These are phyloP conservation scores for Burhinus oedicnemus DNA, from an alignment of 2,113 vertebrate species.

Conservation along the genomic window DNA sequence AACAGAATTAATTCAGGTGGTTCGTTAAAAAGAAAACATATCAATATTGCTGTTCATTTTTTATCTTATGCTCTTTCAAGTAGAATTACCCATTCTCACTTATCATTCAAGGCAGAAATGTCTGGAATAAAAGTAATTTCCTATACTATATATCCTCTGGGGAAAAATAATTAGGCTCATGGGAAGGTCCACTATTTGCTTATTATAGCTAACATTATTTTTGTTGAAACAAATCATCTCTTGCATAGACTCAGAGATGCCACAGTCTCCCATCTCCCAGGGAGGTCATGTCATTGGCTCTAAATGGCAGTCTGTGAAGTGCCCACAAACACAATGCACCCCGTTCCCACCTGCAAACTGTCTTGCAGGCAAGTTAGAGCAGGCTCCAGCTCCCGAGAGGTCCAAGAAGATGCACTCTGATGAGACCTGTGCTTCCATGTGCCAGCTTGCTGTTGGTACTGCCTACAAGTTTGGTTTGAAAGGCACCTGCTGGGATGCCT, in stretches of 20 bases:
- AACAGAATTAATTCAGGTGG: neutral
- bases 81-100: neutral
- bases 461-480: neutral
- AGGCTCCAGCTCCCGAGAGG: fast-evolving
- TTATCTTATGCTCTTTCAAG: neutral
- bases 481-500: neutral
- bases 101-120: neutral
- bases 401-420: neutral
- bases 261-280: neutral
- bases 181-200: neutral
- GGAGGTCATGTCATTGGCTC: neutral
- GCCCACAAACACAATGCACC: neutral
- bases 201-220: neutral
- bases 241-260: neutral
- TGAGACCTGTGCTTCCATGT: fast-evolving
- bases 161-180: neutral
- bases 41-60: neutral
- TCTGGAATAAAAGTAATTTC: neutral
- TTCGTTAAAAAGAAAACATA: neutral
- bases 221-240: neutral
- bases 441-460: neutral
- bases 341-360: neutral
- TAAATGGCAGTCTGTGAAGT: neutral
- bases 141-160: neutral
- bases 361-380: neutral